Base-by-base conservation (phyloP, 1,140 invertebrate species). In the Cyphomyrmex costatus region DNA sequence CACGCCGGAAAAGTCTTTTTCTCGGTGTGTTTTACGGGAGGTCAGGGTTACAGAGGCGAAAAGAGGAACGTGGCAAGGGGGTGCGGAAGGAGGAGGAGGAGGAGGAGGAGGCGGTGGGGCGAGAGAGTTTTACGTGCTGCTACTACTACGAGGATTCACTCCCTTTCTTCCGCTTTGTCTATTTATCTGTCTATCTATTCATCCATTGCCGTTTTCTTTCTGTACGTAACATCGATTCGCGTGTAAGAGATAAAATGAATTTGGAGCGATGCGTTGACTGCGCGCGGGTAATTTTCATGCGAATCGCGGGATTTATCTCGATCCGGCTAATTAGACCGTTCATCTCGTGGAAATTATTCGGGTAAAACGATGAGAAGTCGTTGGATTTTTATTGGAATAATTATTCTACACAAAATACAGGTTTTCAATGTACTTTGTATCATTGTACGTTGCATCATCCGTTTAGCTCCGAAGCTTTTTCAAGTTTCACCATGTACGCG, bases 31-130 rank as follows among this genome's bases (percentile, higher is more conserved):
- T 94, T 93, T 94, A 94, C 89, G 93, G 91, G 91, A 93, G 93
- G 93, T 94, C 93, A 94, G 93, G 93, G 93, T 94, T 93, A 94
- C 93, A 94, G 93, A 92, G 92, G 92, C 91, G 91, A 88, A 92
- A 92, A 92, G 90, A 92, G 89, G 30, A 82, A 88, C 76, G 80
- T 24, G 61, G 77, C n/a, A 27, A 65, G 4, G 66, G n/a, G 63
- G 27, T 27, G 74, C 19, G 27, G 16, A 30, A 66, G 30, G 30
- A 58, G 33, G 42, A 76, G 74, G 53, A 61, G 63, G 7, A 51
- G 46, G 42, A 76, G 74, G 53, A 61, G 63, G 42, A 76, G 74
- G 53, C 56, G 63, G 70, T 76, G 79, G 70, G 63, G 19, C 80
- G 80, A 90, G 80, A 90, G 80, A 84, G 86, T 90, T 90, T 90